Evolutionary conservation across 2,113 vertebrate genomes (phyloP).

Genomic region (Mirza zaza): DNA sequence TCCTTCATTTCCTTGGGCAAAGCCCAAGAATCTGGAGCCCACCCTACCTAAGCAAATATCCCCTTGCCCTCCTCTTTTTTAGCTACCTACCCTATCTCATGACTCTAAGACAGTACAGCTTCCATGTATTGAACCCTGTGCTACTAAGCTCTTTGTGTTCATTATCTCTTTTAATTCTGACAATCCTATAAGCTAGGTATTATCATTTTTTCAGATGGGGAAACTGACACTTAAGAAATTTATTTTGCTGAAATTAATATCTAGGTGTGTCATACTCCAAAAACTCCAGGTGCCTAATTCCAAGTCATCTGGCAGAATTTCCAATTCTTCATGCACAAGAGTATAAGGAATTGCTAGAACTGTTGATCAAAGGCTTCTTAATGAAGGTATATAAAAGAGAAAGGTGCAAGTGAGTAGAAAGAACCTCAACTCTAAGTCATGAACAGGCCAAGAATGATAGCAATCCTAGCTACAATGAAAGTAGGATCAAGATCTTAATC

Average conservation of each 20-base stretch:
- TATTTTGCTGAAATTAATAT: slow-evolving; percentile 50
- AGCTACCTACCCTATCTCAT: slow-evolving; percentile 24
- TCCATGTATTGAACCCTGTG: slow-evolving; percentile 5
- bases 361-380: slow-evolving; percentile 3
- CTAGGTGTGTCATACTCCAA: neutral
- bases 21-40: neutral
- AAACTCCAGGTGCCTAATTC: slow-evolving; percentile 40
- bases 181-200: neutral
- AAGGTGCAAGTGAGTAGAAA: neutral
- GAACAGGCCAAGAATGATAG: neutral
- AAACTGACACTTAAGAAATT: slow-evolving; percentile 33
- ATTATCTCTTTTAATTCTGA: slow-evolving; percentile 4
- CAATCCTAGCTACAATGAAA: neutral
- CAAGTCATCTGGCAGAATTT: slow-evolving; percentile 29
- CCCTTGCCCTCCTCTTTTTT: neutral
- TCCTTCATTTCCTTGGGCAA: slow-evolving; percentile 18
- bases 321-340: neutral
- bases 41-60: neutral
- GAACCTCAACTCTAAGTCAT: neutral
- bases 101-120: neutral
- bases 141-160: neutral
- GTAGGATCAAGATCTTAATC: neutral
- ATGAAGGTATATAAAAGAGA: neutral
- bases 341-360: neutral
- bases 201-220: neutral